Evolutionary conservation across 2,888 invertebrate genomes (phyloP).

Genomic region (Coenonympha glycerion): DNA sequence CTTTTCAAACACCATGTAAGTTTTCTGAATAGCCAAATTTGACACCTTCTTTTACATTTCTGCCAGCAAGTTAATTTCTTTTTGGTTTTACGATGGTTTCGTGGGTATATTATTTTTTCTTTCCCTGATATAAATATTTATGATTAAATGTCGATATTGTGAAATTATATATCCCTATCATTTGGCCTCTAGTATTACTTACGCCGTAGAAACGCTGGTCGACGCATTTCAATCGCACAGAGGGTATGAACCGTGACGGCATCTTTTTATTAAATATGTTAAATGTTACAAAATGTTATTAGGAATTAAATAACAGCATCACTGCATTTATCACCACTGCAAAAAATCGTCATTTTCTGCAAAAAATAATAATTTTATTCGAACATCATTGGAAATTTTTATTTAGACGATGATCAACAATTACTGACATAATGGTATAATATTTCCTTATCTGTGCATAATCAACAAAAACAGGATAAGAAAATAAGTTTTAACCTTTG

Average conservation of each 20-base stretch:
- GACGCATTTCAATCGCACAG: neutral
- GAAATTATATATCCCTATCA: neutral
- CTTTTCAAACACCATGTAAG: constrained; percentile 35
- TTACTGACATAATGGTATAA: too few relatives aligned
- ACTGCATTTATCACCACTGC: too few relatives aligned
- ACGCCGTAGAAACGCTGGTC: neutral
- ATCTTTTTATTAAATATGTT: neutral
- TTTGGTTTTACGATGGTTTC: constrained; percentile 7
- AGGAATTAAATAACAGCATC: too few relatives aligned
- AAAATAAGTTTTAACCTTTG: too few relatives aligned
- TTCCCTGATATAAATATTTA: neutral
- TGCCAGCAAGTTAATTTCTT: constrained; percentile 28
- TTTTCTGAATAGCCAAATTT: constrained; percentile 33
- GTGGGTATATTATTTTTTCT: constrained; percentile 1
- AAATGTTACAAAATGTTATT: too few relatives aligned
- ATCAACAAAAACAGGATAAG: too few relatives aligned
- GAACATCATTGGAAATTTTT: too few relatives aligned
- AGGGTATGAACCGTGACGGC: neutral
- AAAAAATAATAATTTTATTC: too few relatives aligned
- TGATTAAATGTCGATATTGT: neutral
- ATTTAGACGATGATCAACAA: too few relatives aligned
- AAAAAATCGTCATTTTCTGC: too few relatives aligned
- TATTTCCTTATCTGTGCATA: too few relatives aligned
- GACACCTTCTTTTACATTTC: constrained; percentile 15
- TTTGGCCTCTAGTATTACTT: neutral